Conservation (phyloP, 2,113 vertebrate species). For the Trogon surrucura region DNA sequence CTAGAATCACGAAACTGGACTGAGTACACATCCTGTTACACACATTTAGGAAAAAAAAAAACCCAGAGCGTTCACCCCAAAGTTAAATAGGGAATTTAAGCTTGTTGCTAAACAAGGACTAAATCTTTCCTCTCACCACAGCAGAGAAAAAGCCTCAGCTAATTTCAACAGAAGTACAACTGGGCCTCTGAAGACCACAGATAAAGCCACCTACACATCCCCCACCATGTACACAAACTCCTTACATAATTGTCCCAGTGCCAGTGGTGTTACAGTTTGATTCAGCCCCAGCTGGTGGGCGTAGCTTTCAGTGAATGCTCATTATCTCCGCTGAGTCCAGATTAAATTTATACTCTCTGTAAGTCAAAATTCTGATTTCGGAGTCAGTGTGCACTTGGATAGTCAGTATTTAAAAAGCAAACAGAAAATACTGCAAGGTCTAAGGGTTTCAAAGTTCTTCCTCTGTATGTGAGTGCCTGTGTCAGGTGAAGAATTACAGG, state of each 20-base stretch:
- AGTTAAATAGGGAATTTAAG: neutral
- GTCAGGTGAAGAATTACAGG: neutral
- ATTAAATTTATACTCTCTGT: neutral
- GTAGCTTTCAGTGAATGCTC: neutral
- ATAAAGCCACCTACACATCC: neutral
- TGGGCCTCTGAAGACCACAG: neutral
- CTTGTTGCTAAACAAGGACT: neutral
- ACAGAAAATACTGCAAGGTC: neutral
- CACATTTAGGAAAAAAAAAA: neutral
- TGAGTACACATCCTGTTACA: neutral
- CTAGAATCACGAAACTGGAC: neutral
- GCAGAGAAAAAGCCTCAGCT: neutral
- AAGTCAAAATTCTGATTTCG: neutral
- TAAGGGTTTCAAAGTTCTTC: neutral
- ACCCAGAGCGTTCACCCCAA: neutral
- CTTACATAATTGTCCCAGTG: neutral
- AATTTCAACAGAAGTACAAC: neutral
- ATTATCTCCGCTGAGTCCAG: neutral
- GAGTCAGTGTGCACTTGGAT: neutral
- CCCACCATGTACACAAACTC: neutral
- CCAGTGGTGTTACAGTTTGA: neutral
- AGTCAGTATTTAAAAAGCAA: neutral
- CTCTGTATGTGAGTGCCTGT: neutral
- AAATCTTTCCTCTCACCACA: neutral
- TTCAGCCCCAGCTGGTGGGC: neutral